phyloP scores from a whole-genome alignment of 2,888 invertebrate species.

The Enchytraeus crypticus region DNA sequence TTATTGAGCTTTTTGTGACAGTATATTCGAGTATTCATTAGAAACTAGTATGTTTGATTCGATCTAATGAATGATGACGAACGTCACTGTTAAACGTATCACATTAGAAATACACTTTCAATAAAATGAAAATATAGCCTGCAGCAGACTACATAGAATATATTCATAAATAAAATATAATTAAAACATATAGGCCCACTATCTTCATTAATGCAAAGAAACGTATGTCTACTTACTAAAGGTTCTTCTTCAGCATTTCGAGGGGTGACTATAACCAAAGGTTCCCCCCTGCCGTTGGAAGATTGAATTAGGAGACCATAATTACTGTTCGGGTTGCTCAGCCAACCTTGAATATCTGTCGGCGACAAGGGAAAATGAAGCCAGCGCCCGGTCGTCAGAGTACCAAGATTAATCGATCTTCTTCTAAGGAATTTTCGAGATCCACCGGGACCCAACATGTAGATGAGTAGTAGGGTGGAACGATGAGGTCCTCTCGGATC shows the following conservation, averaged over 20 bases:
- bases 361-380: conserved; percentile 3
- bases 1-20: too few relatives aligned
- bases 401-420: background rate
- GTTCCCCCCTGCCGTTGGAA: background rate
- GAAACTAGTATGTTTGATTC: too few relatives aligned
- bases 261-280: conserved; percentile 1
- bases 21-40: too few relatives aligned
- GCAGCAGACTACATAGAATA: too few relatives aligned
- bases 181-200: too few relatives aligned
- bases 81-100: too few relatives aligned
- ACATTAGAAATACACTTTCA: too few relatives aligned
- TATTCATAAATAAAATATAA: too few relatives aligned
- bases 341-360: conserved; percentile 1
- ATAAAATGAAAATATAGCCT: too few relatives aligned
- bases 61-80: too few relatives aligned
- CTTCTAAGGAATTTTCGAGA: background rate
- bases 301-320: conserved; percentile 2
- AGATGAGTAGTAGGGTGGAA: background rate
- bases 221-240: background rate
- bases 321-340: background rate
- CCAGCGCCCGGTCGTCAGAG: conserved; percentile 4
- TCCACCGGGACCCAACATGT: background rate
- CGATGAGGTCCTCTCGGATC: too few relatives aligned
- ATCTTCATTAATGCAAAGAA: background rate
- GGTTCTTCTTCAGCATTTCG: conserved; percentile 4